Percentiles rank a stretch among this genome's conserved stretches.
These are phyloP conservation scores for Lanistes nyassanus DNA, from an alignment of 1,140 invertebrate species.

Conservation along the genomic window DNA sequence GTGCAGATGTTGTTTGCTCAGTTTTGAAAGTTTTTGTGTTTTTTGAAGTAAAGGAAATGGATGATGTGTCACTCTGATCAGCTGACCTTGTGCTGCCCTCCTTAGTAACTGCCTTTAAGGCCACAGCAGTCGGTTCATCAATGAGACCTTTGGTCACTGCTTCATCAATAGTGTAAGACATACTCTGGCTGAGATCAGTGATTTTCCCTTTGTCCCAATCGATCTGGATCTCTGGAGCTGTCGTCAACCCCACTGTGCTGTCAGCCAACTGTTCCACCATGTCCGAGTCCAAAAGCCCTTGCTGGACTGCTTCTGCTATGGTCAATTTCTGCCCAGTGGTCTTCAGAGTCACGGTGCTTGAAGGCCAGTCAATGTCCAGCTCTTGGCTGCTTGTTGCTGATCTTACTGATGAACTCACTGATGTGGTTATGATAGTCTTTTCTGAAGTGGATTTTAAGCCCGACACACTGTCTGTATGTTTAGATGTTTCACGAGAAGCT, in stretches of 20 bases:
- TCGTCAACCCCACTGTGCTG: slow-evolving; percentile 70
- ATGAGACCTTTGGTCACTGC: slow-evolving; percentile 83
- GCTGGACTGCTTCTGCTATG: slow-evolving; percentile 84
- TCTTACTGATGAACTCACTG: background rate
- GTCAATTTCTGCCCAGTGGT: slow-evolving; percentile 79
- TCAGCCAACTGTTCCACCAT: slow-evolving; percentile 75
- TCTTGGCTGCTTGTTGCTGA: slow-evolving; percentile 29
- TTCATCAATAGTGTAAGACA: slow-evolving; percentile 78
- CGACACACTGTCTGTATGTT: too few relatives aligned
- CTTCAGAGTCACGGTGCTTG: slow-evolving; percentile 75
- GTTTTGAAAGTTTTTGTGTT: slow-evolving; percentile 3
- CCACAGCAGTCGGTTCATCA: slow-evolving; percentile 58
- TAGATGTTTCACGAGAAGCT: too few relatives aligned
- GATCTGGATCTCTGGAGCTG: slow-evolving; percentile 55
- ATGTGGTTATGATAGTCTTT: background rate
- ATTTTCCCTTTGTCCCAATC: slow-evolving; percentile 58
- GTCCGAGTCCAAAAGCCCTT: slow-evolving; percentile 84
- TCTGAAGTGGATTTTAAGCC: background rate
- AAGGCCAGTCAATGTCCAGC: slow-evolving; percentile 55
- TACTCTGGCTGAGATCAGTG: slow-evolving; percentile 81
- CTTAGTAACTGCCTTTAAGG: slow-evolving; percentile 47
- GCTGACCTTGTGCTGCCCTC: slow-evolving; percentile 29
- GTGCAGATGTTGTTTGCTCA: background rate
- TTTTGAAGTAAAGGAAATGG: background rate
- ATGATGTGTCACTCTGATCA: background rate